phyloP scores from a whole-genome alignment of 2,113 vertebrate species.

The Dicrurus megarhynchus region DNA sequence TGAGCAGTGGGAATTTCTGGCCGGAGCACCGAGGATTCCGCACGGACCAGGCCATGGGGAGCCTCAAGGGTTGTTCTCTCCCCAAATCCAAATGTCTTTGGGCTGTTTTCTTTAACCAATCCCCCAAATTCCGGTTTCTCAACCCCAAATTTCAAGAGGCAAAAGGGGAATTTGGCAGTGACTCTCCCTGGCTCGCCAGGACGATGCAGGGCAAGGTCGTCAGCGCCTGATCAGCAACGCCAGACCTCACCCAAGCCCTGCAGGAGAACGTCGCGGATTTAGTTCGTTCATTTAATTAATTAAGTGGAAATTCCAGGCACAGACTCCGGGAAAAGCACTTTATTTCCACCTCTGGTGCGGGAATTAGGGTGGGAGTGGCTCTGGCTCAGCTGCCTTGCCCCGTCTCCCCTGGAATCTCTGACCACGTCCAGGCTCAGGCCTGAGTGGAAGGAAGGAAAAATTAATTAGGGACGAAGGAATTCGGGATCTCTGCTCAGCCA shows the following conservation, averaged over 20 bases:
- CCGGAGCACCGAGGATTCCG: accelerated
- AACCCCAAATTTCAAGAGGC: neutral
- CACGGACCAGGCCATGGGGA: accelerated
- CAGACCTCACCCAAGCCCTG: neutral
- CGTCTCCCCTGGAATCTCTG: accelerated
- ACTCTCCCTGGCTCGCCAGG: neutral
- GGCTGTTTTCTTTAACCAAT: neutral
- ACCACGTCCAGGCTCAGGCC: neutral
- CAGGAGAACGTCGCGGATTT: neutral
- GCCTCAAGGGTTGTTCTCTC: neutral
- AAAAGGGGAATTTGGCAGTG: neutral
- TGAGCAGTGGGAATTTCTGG: neutral
- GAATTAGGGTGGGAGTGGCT: neutral
- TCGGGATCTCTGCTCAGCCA: too few species aligned
- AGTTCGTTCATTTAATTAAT: neutral
- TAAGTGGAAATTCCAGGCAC: neutral
- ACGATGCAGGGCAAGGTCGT: neutral
- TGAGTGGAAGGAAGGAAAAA: neutral
- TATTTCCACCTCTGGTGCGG: neutral
- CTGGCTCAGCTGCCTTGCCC: neutral
- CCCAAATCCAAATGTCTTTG: neutral
- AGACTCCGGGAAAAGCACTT: neutral
- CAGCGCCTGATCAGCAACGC: too few species aligned
- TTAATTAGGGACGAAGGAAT: neutral
- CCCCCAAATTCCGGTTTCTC: neutral